These are phyloP conservation scores for Boloria selene DNA, from an alignment of 2,888 invertebrate genomes.

Conservation along the genomic window DNA sequence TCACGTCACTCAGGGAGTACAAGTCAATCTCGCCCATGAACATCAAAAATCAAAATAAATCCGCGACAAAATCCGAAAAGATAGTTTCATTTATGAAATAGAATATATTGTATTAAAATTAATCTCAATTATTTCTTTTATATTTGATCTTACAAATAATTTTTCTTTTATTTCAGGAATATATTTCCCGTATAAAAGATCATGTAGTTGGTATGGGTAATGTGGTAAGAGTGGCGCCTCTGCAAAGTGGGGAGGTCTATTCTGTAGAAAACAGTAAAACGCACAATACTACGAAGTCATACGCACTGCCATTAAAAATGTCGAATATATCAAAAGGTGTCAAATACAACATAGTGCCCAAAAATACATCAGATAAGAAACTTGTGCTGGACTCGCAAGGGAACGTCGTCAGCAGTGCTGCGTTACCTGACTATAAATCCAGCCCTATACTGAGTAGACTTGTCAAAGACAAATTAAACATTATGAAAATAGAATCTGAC, in stretches of 20 bases:
- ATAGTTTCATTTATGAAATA: too few species aligned
- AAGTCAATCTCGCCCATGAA: too few species aligned
- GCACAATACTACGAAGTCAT: slow-evolving; percentile 70
- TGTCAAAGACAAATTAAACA: slow-evolving; percentile 77
- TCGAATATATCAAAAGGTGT: slow-evolving; percentile 74
- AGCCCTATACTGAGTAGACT: slow-evolving; percentile 75
- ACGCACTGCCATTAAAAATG: slow-evolving; percentile 75
- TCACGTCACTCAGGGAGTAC: too few species aligned
- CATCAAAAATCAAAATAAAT: too few species aligned
- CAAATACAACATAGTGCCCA: slow-evolving; percentile 76
- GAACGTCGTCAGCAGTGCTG: slow-evolving; percentile 76
- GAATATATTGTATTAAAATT: neutral
- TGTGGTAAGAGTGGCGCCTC: slow-evolving; percentile 84
- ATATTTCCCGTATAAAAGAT: slow-evolving; percentile 83
- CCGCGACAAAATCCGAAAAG: too few species aligned
- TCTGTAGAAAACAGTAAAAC: slow-evolving; percentile 72
- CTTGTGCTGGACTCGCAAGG: slow-evolving; percentile 75
- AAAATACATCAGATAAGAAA: slow-evolving; percentile 77
- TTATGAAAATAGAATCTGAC: slow-evolving; percentile 80
- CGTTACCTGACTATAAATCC: slow-evolving; percentile 73
- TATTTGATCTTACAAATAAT: neutral
- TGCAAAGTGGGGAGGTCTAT: slow-evolving; percentile 73
- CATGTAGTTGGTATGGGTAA: slow-evolving; percentile 89
- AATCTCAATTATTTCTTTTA: neutral
- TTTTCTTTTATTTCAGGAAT: slow-evolving; percentile 61